Evolutionary conservation across 2,113 vertebrate species (phyloP).

Genomic region (Canis aureus): DNA sequence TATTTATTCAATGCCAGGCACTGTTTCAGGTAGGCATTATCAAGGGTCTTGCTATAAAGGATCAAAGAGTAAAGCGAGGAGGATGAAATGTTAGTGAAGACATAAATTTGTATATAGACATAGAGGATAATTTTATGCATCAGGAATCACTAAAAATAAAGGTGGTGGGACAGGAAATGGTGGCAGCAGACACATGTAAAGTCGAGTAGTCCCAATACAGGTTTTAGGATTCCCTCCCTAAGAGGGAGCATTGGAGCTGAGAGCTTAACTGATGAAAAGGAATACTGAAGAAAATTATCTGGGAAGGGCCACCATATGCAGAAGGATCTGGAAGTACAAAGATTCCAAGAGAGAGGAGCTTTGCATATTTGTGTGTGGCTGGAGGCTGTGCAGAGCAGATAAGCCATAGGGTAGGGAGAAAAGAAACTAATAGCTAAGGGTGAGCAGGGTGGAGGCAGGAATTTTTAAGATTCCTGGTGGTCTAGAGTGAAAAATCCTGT

Average conservation of each 20-base stretch:
- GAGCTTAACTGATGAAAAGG: not conserved
- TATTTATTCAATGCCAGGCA: not conserved
- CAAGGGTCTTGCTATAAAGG: not conserved
- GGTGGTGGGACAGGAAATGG: not conserved
- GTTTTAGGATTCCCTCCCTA: not conserved
- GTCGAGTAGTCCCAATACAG: rapidly evolving
- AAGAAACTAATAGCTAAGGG: rapidly evolving
- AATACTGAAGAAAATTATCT: not conserved
- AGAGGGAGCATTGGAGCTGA: not conserved
- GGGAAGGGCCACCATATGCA: not conserved
- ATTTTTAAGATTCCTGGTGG: not conserved
- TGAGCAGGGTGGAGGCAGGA: not conserved
- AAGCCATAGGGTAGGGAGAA: not conserved
- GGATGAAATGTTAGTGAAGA: not conserved
- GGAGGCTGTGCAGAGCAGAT: not conserved
- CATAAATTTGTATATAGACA: not conserved
- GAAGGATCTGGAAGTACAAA: not conserved
- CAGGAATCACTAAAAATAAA: not conserved
- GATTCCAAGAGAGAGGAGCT: not conserved
- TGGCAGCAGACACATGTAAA: not conserved
- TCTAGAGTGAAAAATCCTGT: not conserved
- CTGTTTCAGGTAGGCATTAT: not conserved
- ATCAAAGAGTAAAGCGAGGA: not conserved
- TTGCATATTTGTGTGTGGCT: not conserved
- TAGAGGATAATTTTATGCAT: not conserved